These are phyloP conservation scores for Ceratitis capitata DNA, from an alignment of 1,140 invertebrate genomes.

Conservation along the genomic window DNA sequence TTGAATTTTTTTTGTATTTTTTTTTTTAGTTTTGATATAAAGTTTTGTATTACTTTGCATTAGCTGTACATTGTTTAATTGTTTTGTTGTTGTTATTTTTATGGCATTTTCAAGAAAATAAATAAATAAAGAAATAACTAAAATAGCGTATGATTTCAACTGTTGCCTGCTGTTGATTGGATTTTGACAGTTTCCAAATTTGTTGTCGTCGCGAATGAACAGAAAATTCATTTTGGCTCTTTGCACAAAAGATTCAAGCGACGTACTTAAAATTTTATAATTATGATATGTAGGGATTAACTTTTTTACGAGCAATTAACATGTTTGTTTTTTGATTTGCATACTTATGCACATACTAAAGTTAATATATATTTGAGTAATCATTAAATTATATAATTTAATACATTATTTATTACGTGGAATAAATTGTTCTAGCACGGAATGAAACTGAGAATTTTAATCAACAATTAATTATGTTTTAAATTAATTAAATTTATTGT, in stretches of 20 bases:
- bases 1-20: not conserved
- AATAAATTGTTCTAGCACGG: no score
- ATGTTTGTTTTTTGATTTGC: no score
- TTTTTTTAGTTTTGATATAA: not conserved
- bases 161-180: not conserved
- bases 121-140: no score
- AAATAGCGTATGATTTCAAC: no score
- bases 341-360: not conserved
- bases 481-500: no score
- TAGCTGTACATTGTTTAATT: not conserved
- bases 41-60: not conserved
- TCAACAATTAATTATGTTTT: no score
- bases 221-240: not conserved
- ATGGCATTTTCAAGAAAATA: not conserved
- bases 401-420: not conserved
- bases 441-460: no score
- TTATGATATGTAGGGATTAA: no score
- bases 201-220: not conserved
- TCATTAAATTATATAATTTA: not conserved
- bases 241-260: not conserved
- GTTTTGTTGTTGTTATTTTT: not conserved
- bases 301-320: no score
- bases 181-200: not conserved
- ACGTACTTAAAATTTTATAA: not conserved
- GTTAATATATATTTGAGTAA: not conserved